Conservation (phyloP, 1,140 invertebrate species). For the Tribolium madens region DNA sequence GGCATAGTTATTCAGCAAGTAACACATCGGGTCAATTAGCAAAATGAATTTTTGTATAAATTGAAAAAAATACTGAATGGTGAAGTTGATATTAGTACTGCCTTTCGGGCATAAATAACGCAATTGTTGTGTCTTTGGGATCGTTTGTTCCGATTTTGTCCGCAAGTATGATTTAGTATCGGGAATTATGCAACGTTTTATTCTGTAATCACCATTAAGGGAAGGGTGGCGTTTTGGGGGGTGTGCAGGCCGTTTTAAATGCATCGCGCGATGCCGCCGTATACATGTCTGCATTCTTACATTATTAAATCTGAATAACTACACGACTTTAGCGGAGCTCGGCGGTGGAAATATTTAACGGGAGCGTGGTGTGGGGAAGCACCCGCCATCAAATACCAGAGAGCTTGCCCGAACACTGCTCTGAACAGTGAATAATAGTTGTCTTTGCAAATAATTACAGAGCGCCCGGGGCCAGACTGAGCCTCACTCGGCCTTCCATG, state of each 20-base stretch:
- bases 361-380: not conserved
- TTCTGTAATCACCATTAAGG: conserved; percentile 40
- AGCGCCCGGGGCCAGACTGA: conserved; percentile 44
- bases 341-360: conserved; percentile 30
- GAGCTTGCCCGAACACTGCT: conserved; percentile 17
- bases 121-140: too few relatives aligned
- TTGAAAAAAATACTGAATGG: too few relatives aligned
- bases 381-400: conserved; percentile 38
- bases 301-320: conserved; percentile 58
- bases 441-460: conserved; percentile 57
- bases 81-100: too few relatives aligned
- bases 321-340: conserved; percentile 47
- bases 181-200: conserved; percentile 36
- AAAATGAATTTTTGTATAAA: too few relatives aligned
- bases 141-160: not conserved
- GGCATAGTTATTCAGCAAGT: not conserved
- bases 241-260: conserved; percentile 36
- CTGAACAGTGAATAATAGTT: conserved; percentile 55
- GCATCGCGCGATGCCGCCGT: conserved; percentile 43
- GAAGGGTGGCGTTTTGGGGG: conserved; percentile 1
- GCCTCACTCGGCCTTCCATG: conserved; percentile 28
- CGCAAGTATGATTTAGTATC: conserved; percentile 8
- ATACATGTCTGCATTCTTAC: conserved; percentile 55
- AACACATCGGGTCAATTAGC: too few relatives aligned
- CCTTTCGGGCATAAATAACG: too few relatives aligned